Evolutionary conservation across 2,888 invertebrate genomes (phyloP).

Genomic region (Drosophila birchii): DNA sequence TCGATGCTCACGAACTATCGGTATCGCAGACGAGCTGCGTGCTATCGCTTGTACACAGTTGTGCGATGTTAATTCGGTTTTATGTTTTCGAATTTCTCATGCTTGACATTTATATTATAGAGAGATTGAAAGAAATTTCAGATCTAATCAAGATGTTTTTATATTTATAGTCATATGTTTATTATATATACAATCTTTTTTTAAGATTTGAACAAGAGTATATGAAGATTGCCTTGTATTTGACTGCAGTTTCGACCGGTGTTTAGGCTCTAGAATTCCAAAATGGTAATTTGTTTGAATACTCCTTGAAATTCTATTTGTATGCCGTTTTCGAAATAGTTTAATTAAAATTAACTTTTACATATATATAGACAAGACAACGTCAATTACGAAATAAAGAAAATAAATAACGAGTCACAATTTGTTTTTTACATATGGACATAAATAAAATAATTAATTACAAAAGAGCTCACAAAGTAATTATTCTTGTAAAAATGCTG

Average conservation of each 20-base stretch:
- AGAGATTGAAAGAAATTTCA: neutral
- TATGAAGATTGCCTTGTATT: no score
- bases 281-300: no score
- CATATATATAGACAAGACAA: no score
- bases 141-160: neutral
- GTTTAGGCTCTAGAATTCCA: neutral
- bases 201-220: neutral
- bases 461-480: neutral
- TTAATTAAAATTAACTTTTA: no score
- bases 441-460: neutral
- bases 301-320: no score
- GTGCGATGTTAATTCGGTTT: neutral
- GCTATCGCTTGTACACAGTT: conserved; percentile 4
- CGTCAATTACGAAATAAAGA: no score
- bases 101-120: neutral
- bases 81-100: conserved; percentile 5
- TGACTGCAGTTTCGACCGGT: neutral
- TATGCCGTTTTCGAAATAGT: no score
- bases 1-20: conserved; percentile 20
- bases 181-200: neutral
- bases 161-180: neutral
- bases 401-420: no score
- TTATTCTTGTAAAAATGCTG: no score
- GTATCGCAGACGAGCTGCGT: neutral
- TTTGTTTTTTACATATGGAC: no score